Conservation (phyloP, 2,113 vertebrate genomes). For the Cyprinodon variegatus region DNA sequence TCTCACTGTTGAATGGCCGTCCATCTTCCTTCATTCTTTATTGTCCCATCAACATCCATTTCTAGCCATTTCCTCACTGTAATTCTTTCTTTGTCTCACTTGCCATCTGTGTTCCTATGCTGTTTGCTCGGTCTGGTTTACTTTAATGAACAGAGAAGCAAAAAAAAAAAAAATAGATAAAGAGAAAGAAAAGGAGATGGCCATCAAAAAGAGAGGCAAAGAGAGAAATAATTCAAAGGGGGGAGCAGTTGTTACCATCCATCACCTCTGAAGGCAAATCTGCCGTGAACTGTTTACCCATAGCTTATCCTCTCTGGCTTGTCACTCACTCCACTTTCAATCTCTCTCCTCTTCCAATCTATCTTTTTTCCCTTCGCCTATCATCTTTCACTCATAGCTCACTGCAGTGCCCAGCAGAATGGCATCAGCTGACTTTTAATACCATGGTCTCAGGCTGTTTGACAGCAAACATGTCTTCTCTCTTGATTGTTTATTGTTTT, state of each 20-base stretch:
- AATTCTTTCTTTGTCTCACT: conserved; percentile 26
- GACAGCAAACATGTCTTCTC: conserved; percentile 8
- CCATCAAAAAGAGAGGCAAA: conserved; percentile 32
- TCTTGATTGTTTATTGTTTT: background rate
- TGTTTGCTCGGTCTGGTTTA: conserved; percentile 61
- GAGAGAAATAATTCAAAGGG: conserved; percentile 27
- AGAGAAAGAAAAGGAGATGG: conserved; percentile 22
- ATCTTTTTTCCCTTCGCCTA: conserved; percentile 53
- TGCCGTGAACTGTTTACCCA: conserved; percentile 75
- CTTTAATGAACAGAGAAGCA: conserved; percentile 52
- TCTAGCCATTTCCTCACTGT: conserved; percentile 19
- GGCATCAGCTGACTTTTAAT: conserved; percentile 73
- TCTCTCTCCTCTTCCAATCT: conserved; percentile 49
- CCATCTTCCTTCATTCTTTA: conserved; percentile 13
- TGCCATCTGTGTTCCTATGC: conserved; percentile 52
- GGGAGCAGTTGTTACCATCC: conserved; percentile 73
- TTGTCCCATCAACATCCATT: conserved; percentile 25
- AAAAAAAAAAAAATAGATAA: background rate
- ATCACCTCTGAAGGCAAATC: conserved; percentile 73
- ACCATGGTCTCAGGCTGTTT: conserved; percentile 53
- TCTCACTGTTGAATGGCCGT: conserved; percentile 14
- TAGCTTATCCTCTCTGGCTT: conserved; percentile 69
- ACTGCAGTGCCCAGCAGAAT: conserved; percentile 46
- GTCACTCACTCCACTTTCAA: conserved; percentile 46
- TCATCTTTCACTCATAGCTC: conserved; percentile 70